Conservation (phyloP, 2,888 invertebrate genomes). For the Apocheima hispidaria region DNA sequence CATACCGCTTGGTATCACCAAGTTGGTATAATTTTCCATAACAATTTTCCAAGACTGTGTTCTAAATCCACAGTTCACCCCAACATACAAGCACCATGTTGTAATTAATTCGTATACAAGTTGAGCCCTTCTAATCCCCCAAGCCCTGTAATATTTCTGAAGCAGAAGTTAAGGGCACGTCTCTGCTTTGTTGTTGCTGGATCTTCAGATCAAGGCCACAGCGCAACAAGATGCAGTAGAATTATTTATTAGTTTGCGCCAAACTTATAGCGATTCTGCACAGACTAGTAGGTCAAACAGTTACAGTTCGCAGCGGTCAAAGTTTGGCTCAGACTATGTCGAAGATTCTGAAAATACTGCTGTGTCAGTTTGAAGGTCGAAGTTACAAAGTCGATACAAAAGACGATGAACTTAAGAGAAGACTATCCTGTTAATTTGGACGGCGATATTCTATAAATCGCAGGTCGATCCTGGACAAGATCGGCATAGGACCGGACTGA, state of each 20-base stretch:
- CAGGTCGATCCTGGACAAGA: too few species aligned
- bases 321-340: background rate
- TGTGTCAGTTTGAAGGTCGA: too few species aligned
- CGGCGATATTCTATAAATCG: too few species aligned
- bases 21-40: background rate
- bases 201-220: conserved; percentile 18
- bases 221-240: conserved; percentile 8
- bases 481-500: too few species aligned
- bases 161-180: conserved; percentile 41
- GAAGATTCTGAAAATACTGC: too few species aligned
- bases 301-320: background rate
- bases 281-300: background rate
- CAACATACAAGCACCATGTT: conserved; percentile 24
- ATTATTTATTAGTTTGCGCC: background rate
- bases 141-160: conserved; percentile 24
- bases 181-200: conserved; percentile 31
- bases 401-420: too few species aligned
- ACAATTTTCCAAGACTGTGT: conserved; percentile 1
- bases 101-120: conserved; percentile 30
- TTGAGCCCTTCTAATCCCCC: conserved; percentile 23
- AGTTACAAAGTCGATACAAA: too few species aligned
- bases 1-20: background rate
- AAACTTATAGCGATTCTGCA: too few species aligned
- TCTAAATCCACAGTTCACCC: background rate
- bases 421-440: too few species aligned